These are phyloP conservation scores for Etheostoma spectabile DNA, from an alignment of 2,113 vertebrate genomes.

Conservation along the genomic window DNA sequence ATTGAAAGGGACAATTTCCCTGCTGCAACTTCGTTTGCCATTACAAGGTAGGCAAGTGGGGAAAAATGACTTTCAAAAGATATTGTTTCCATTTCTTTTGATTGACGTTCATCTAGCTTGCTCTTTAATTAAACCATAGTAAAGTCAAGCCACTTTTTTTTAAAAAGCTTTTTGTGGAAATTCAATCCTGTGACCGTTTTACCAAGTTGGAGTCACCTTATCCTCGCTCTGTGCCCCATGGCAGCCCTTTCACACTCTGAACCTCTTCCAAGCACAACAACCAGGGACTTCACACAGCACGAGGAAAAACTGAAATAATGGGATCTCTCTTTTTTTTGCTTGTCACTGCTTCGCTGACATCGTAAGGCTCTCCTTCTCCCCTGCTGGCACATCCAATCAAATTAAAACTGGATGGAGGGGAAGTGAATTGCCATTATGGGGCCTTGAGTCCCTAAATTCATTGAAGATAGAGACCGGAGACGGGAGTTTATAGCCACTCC, in stretches of 20 bases:
- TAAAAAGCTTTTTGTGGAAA: slow-evolving; percentile 70
- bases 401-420: slow-evolving; percentile 55
- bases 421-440: slow-evolving; percentile 45
- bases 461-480: slow-evolving; percentile 57
- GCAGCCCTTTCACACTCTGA: slow-evolving; percentile 58
- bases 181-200: slow-evolving; percentile 52
- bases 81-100: slow-evolving; percentile 65
- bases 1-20: slow-evolving; percentile 55
- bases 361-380: slow-evolving; percentile 35
- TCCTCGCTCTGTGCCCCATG: slow-evolving; percentile 43
- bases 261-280: slow-evolving; percentile 77
- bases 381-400: slow-evolving; percentile 70
- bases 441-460: slow-evolving; percentile 34
- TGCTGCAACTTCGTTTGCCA: slow-evolving; percentile 30
- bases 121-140: slow-evolving; percentile 71
- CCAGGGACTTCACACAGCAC: slow-evolving; percentile 44
- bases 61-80: slow-evolving; percentile 34
- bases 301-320: slow-evolving; percentile 53
- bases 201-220: slow-evolving; percentile 53
- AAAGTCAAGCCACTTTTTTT: slow-evolving; percentile 60
- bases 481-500: slow-evolving; percentile 61
- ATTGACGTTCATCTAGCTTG: slow-evolving; percentile 32
- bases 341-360: slow-evolving; percentile 20
- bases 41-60: neutral
- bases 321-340: slow-evolving; percentile 31